Conservation (phyloP, 2,797 vertebrate genomes). For the Pseudopleuronectes americanus region DNA sequence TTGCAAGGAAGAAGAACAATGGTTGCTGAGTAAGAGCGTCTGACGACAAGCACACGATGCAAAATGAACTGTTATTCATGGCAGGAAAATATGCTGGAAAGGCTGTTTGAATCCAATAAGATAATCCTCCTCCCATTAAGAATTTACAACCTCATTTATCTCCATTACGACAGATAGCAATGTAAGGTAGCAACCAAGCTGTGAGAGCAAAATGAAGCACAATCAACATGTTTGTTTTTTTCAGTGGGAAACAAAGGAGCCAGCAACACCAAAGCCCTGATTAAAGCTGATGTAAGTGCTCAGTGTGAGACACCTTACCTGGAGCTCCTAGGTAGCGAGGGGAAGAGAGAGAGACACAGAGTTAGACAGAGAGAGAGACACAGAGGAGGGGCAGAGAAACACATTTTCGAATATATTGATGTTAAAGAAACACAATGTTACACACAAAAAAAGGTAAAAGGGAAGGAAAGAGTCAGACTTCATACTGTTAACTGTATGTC, state of each 20-base stretch:
- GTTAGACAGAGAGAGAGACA: conserved; percentile 72
- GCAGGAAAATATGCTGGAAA: conserved; percentile 50
- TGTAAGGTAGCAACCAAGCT: conserved; percentile 67
- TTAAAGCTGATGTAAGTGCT: conserved; percentile 68
- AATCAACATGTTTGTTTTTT: conserved; percentile 22
- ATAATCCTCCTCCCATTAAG: conserved; percentile 21
- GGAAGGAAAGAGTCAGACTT: conserved; percentile 12
- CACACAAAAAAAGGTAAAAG: conserved; percentile 11
- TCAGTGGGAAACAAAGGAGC: conserved; percentile 48
- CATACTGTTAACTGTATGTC: neutral
- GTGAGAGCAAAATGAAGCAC: conserved; percentile 63
- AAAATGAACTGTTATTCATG: conserved; percentile 58
- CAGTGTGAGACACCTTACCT: conserved; percentile 89
- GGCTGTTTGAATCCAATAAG: conserved; percentile 21
- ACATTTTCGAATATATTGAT: conserved; percentile 52
- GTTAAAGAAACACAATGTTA: conserved; percentile 48
- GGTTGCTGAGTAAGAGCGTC: conserved; percentile 23
- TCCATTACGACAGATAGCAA: conserved; percentile 28
- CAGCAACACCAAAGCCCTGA: conserved; percentile 71
- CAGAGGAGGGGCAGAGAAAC: conserved; percentile 59
- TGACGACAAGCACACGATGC: conserved; percentile 68
- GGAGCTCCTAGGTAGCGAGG: conserved; percentile 95
- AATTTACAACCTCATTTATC: conserved; percentile 24
- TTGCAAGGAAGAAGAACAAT: conserved; percentile 13
- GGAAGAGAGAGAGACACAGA: conserved; percentile 83